Base-by-base conservation (phyloP, 2,797 vertebrate genomes). In the Sphaeramia orbicularis region DNA sequence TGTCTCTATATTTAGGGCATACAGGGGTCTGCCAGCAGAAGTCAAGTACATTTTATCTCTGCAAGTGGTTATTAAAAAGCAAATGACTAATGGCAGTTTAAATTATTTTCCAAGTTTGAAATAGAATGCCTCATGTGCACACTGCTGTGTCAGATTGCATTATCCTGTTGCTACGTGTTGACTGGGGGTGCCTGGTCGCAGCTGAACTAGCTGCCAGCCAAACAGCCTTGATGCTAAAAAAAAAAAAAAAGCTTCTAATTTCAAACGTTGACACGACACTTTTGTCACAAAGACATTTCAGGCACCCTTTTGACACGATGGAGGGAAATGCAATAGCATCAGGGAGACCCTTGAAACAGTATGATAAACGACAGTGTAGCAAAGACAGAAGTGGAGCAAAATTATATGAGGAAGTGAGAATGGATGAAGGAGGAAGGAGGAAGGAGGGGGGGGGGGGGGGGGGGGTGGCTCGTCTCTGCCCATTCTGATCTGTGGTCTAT, bases 121-220 rank as follows among this genome's bases (percentile, higher is more conserved):
- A 55, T 35, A 57, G 71, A 45, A 47, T 43, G 54, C 32, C 42
- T 59, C 30, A 48, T 10, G 49, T 40, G 37, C 57, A 53, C 42
- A 43, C 42, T 14, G 45, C 12, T 53, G 15, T 83, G 83, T 89
- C 65, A 8, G 27, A 59, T 48, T 63, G 42, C 19, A 61, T 86
- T 74, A 77, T 75, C 61, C 42, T 55, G 15, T 70, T 56, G 52
- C 62, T 32, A 63, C 71, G 70, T 53, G 49, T 70, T 81, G 75
- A 86, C 71, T 65, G 76, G 71, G 71, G 70, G 18, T 84, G 85
- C 89, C 70, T 81, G 87, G 81, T 86, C 76, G 0, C 87, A 92
- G 88, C 87, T 89, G 87, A 92, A 81, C 65, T 64, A 19, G 68
- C 73, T 84, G 72, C 71, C 85, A 81, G 70, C 61, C 66, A 78